phyloP scores from a whole-genome alignment of 2,888 invertebrate genomes.

The Caenorhabditis auriculariae region DNA sequence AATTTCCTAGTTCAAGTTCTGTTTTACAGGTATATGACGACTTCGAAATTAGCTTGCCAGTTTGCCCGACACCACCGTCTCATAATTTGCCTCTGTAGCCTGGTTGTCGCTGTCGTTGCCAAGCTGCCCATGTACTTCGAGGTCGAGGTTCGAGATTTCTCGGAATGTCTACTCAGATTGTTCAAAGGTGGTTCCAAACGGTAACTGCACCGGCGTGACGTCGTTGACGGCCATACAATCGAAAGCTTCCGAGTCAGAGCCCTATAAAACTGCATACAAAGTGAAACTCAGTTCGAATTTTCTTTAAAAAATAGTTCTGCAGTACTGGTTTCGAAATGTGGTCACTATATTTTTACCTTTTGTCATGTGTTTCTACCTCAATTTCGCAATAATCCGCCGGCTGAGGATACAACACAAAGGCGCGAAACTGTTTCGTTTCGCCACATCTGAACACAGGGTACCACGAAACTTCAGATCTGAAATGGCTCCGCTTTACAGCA shows the following conservation, averaged over 20 bases:
- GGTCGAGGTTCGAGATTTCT: slow-evolving; percentile 36
- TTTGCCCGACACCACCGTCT: slow-evolving; percentile 45
- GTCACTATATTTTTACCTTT: slow-evolving; percentile 55
- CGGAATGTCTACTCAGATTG: slow-evolving; percentile 2
- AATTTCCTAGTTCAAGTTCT: no score
- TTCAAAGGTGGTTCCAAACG: slow-evolving; percentile 41
- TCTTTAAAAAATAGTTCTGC: no score
- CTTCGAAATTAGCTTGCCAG: slow-evolving; percentile 51
- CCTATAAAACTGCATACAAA: slow-evolving; percentile 55
- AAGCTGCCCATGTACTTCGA: slow-evolving; percentile 58
- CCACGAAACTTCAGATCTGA: background rate
- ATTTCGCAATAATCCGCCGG: slow-evolving; percentile 52
- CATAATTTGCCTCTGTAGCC: slow-evolving; percentile 28
- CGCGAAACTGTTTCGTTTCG: slow-evolving; percentile 57
- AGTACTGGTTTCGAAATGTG: slow-evolving; percentile 59
- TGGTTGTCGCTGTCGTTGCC: slow-evolving; percentile 50
- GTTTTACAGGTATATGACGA: slow-evolving; percentile 47
- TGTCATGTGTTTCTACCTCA: slow-evolving; percentile 52
- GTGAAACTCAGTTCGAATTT: slow-evolving; percentile 5
- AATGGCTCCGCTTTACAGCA: slow-evolving; percentile 38
- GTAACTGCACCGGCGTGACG: slow-evolving; percentile 59
- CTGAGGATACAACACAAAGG: slow-evolving; percentile 55
- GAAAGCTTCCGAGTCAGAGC: slow-evolving; percentile 48
- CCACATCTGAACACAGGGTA: slow-evolving; percentile 57
- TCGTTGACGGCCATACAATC: slow-evolving; percentile 37